phyloP scores from a whole-genome alignment of 53 echinoderm and acorn worm genomes.

The Antedon mediterranea region DNA sequence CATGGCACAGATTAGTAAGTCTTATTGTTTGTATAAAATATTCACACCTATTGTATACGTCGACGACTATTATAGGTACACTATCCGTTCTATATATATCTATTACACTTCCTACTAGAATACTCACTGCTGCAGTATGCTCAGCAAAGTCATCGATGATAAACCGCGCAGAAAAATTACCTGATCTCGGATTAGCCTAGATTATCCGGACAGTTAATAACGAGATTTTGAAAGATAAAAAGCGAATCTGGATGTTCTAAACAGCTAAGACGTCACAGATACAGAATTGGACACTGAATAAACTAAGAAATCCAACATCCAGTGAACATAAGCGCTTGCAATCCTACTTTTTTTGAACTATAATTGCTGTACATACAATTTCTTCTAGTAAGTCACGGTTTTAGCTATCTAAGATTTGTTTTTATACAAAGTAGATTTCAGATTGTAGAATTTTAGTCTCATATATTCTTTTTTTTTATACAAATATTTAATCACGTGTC shows the following conservation, averaged over 20 bases:
- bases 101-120: no score
- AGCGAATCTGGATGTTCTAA: background rate
- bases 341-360: background rate
- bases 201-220: background rate
- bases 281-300: background rate
- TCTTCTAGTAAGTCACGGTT: background rate
- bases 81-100: no score
- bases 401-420: background rate
- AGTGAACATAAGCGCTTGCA: no score
- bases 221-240: slow-evolving; percentile 1
- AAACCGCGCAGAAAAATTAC: background rate
- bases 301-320: background rate
- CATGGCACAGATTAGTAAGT: no score
- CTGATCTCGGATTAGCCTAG: background rate
- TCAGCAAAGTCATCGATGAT: background rate
- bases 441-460: background rate
- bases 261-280: background rate
- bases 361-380: background rate
- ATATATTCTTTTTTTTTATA: background rate
- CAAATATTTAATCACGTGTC: background rate
- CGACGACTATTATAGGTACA: no score
- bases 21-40: no score
- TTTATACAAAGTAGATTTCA: background rate
- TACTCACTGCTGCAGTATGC: no score
- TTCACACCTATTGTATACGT: no score